Conservation (phyloP, 2,797 vertebrate genomes). For the Halcyon badia region DNA sequence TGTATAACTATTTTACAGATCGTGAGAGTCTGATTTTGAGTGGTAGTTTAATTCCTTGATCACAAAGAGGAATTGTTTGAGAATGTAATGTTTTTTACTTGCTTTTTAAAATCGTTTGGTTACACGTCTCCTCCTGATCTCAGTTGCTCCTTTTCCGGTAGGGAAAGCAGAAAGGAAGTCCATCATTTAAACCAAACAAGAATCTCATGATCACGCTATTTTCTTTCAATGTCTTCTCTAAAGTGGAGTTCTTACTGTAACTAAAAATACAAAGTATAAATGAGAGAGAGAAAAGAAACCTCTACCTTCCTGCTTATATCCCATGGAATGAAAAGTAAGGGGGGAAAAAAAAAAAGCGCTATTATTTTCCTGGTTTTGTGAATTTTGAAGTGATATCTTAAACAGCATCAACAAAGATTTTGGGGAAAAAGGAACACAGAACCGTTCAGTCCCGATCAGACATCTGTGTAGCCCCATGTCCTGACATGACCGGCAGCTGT, state of each 20-base stretch:
- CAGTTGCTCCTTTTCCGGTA: not conserved
- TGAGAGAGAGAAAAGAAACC: not conserved
- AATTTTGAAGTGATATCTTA: not conserved
- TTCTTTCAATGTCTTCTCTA: conserved; percentile 26
- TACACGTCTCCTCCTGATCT: not conserved
- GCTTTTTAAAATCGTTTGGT: not conserved
- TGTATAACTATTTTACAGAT: conserved; percentile 19
- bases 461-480: not conserved
- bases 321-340: not conserved
- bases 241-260: not conserved
- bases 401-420: not conserved
- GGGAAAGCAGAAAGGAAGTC: not conserved
- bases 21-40: conserved; percentile 24
- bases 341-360: not conserved
- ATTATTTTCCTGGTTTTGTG: not conserved
- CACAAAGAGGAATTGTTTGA: not conserved
- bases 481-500: not conserved
- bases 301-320: not conserved
- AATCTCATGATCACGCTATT: conserved; percentile 15
- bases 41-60: conserved; percentile 11
- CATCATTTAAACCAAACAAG: not conserved
- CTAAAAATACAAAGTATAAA: conserved; percentile 24
- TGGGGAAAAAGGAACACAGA: not conserved
- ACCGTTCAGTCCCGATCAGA: not conserved
- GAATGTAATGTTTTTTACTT: not conserved